These are phyloP conservation scores for Temnothorax nylanderi DNA, from an alignment of 1,140 invertebrate genomes.

Conservation along the genomic window DNA sequence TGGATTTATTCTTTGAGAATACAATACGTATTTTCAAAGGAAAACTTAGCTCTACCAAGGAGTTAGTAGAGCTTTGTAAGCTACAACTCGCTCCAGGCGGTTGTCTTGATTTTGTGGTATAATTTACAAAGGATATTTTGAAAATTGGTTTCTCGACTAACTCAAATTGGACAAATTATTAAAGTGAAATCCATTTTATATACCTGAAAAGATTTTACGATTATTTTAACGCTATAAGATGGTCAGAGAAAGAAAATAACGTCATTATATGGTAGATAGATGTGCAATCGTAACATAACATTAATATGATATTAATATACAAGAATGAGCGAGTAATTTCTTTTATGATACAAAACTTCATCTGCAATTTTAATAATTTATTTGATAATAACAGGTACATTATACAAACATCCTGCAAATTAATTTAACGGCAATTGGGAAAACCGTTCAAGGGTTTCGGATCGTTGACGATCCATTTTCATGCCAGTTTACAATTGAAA, in stretches of 20 bases:
- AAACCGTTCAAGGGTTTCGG: background rate
- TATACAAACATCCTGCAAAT: background rate
- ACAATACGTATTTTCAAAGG: too few relatives aligned
- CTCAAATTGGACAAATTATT: background rate
- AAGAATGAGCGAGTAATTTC: background rate
- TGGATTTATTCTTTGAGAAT: too few relatives aligned
- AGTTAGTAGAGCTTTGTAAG: too few relatives aligned
- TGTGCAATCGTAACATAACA: background rate
- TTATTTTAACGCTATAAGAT: too few relatives aligned
- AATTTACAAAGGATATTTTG: background rate
- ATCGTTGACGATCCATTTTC: background rate
- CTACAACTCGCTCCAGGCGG: background rate
- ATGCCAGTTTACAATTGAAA: background rate
- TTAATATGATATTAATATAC: background rate
- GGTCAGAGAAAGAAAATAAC: background rate
- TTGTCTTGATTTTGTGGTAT: background rate
- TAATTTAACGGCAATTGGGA: background rate
- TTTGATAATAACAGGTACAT: background rate
- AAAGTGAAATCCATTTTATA: background rate
- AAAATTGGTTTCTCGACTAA: background rate
- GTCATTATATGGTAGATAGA: background rate
- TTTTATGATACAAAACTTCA: background rate
- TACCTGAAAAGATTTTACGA: background rate
- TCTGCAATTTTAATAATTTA: conserved; percentile 2
- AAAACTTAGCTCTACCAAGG: too few relatives aligned